These are phyloP conservation scores for Antheraea yamamai DNA, from an alignment of 2,888 invertebrate species.

Conservation along the genomic window DNA sequence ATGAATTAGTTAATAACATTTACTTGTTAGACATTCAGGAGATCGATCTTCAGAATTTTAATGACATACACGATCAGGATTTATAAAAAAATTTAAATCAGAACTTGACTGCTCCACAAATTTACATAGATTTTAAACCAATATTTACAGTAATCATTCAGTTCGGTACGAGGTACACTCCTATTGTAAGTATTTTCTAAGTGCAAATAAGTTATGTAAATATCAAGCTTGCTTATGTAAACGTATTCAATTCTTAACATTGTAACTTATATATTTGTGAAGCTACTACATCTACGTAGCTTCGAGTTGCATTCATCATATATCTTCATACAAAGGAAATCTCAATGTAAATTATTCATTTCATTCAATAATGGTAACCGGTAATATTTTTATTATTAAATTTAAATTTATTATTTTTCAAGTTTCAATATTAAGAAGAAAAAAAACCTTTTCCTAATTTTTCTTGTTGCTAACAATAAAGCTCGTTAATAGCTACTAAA, in stretches of 20 bases:
- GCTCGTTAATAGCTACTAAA: too few species aligned
- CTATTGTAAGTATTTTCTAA: conserved; percentile 9
- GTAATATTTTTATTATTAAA: too few species aligned
- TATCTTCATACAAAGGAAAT: neutral
- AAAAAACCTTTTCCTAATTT: too few species aligned
- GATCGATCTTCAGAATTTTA: neutral
- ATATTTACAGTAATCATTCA: conserved; percentile 7
- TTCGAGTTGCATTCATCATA: conserved; percentile 1
- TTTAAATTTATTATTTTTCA: too few species aligned
- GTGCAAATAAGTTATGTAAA: conserved; percentile 9
- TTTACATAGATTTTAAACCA: conserved; percentile 7
- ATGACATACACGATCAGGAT: neutral
- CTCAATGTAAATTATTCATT: too few species aligned
- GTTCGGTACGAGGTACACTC: conserved; percentile 6
- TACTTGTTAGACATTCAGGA: neutral
- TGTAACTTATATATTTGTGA: neutral
- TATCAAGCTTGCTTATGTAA: conserved; percentile 3
- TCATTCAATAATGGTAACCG: too few species aligned
- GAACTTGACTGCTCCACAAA: conserved; percentile 3
- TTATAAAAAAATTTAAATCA: neutral
- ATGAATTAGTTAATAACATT: neutral
- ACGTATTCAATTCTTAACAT: conserved; percentile 16
- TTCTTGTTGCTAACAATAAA: too few species aligned
- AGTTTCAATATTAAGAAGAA: too few species aligned
- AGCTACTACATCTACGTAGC: conserved; percentile 10